A percentile compares a stretch with the other conserved stretches of the same genome.
Evolutionary conservation across 2,888 invertebrate species (phyloP).

Genomic region (Leptinotarsa haldemani): DNA sequence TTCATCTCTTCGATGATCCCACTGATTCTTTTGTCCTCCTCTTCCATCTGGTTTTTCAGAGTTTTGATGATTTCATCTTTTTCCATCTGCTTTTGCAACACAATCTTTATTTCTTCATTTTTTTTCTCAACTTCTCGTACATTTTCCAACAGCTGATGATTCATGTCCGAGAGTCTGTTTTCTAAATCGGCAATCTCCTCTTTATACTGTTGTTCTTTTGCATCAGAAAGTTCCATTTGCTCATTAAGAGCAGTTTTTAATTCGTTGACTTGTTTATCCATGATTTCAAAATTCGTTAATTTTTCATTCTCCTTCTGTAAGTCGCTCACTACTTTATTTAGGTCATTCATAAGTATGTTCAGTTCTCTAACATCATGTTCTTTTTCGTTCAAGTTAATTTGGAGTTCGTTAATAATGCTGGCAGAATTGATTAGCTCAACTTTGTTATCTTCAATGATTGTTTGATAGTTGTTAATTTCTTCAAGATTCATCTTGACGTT

Average conservation of each 20-base stretch:
- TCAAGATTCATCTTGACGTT: slow-evolving; percentile 54
- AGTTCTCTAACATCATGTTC: slow-evolving; percentile 58
- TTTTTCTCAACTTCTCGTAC: slow-evolving; percentile 62
- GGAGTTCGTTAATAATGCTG: slow-evolving; percentile 55
- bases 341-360: slow-evolving; percentile 67
- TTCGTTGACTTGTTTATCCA: slow-evolving; percentile 70
- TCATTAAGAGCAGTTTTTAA: slow-evolving; percentile 69
- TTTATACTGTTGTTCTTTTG: slow-evolving; percentile 70
- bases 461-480: slow-evolving; percentile 58
- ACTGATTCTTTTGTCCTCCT: slow-evolving; percentile 65
- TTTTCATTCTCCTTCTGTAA: slow-evolving; percentile 69
- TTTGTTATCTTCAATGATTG: slow-evolving; percentile 60
- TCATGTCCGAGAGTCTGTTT: slow-evolving; percentile 63
- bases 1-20: slow-evolving; percentile 61
- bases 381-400: slow-evolving; percentile 55
- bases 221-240: slow-evolving; percentile 68
- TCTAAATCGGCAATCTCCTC: slow-evolving; percentile 68
- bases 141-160: slow-evolving; percentile 67
- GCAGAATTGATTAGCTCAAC: slow-evolving; percentile 59
- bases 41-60: slow-evolving; percentile 63
- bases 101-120: slow-evolving; percentile 66
- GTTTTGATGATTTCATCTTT: slow-evolving; percentile 61
- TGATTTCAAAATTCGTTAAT: slow-evolving; percentile 64
- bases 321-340: slow-evolving; percentile 67
- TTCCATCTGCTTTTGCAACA: slow-evolving; percentile 61